Percentiles rank a stretch among this genome's conserved stretches.
phyloP scores from a whole-genome alignment of 2,888 invertebrate species.

The Nephrocerus scutellatus region DNA sequence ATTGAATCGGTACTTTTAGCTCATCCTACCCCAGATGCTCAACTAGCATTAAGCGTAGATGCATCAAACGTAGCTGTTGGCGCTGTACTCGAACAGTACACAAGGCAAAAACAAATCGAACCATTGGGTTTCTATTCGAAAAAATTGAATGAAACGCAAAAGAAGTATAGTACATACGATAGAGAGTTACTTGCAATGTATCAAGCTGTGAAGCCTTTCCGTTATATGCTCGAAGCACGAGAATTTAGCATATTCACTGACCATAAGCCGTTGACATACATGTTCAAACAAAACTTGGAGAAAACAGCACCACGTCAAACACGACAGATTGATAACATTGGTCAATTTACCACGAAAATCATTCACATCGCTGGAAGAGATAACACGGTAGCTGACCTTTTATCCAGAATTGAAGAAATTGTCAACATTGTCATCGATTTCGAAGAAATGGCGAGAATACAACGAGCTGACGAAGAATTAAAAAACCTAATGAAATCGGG shows the following conservation, averaged over 20 bases:
- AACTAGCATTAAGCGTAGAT: too few relatives aligned
- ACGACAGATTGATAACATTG: slow-evolving; percentile 18
- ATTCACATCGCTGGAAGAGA: slow-evolving; percentile 10
- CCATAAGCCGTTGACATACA: slow-evolving; percentile 19
- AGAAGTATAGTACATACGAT: slow-evolving; percentile 42
- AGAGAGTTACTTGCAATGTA: slow-evolving; percentile 41
- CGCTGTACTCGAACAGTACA: too few relatives aligned
- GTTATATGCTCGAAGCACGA: slow-evolving; percentile 39
- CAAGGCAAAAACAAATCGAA: too few relatives aligned
- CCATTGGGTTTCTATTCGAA: slow-evolving; percentile 40
- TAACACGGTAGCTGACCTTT: slow-evolving; percentile 18
- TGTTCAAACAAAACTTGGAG: slow-evolving; percentile 14
- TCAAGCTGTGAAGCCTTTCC: slow-evolving; percentile 35
- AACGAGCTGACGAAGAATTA: too few relatives aligned
- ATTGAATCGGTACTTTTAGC: too few relatives aligned
- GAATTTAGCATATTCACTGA: slow-evolving; percentile 35
- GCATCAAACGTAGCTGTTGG: too few relatives aligned
- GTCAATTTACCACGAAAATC: slow-evolving; percentile 19
- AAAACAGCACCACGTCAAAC: slow-evolving; percentile 16
- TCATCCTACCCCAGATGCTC: too few relatives aligned
- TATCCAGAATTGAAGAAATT: slow-evolving; percentile 18
- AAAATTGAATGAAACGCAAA: slow-evolving; percentile 33
- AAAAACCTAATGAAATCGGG: too few relatives aligned
- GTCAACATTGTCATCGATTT: too few relatives aligned
- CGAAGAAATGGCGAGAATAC: too few relatives aligned